Conservation (phyloP, 1,140 invertebrate species). For the Eulimnadia texana region DNA sequence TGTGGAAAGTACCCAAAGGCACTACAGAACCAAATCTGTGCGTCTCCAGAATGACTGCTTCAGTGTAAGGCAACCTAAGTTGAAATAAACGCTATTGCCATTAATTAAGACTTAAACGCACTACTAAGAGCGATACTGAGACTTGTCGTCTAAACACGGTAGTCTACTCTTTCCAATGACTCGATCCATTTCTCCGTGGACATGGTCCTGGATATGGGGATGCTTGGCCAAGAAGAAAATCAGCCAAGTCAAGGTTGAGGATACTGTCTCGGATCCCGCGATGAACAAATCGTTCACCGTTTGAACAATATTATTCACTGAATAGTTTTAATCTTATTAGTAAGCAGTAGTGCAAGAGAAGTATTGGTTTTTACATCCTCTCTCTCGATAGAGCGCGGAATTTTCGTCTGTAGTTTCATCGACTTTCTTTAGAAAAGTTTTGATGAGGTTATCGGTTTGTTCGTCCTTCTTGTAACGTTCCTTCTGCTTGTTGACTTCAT, state of each 20-base stretch:
- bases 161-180: slow-evolving; percentile 65
- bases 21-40: not conserved
- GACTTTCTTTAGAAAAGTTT: not conserved
- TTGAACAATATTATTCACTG: not conserved
- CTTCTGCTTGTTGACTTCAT: not conserved
- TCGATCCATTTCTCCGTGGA: slow-evolving; percentile 74
- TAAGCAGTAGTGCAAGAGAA: not conserved
- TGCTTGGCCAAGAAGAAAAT: slow-evolving; percentile 74
- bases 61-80: not conserved
- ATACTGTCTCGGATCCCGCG: slow-evolving; percentile 87
- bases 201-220: slow-evolving; percentile 59
- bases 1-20: not conserved
- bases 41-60: not conserved
- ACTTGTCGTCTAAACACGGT: slow-evolving; percentile 58
- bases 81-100: not conserved
- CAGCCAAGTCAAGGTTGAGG: slow-evolving; percentile 75
- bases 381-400: not conserved
- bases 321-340: not conserved
- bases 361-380: not conserved
- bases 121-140: no score
- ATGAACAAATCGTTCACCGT: slow-evolving; percentile 56
- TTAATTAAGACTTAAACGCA: not conserved
- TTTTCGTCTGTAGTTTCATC: not conserved
- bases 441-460: not conserved
- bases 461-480: not conserved